Conservation (phyloP, 2,113 vertebrate species). For the Porphyrio hochstetteri region DNA sequence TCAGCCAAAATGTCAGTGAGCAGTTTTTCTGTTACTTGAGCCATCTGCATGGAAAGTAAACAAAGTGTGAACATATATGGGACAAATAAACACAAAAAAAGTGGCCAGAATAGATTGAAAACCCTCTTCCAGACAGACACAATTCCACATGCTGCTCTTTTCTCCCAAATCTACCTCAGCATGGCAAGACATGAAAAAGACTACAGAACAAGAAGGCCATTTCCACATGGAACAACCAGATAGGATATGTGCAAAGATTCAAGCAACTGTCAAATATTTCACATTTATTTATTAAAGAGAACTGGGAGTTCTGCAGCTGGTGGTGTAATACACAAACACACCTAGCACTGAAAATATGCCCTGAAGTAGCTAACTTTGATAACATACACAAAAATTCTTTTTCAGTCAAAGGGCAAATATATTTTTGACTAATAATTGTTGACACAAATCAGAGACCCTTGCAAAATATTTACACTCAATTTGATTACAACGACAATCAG, state of each 20-base stretch:
- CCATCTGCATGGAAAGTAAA: neutral
- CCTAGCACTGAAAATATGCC: neutral
- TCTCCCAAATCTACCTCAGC: neutral
- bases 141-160: fast-evolving
- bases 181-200: neutral
- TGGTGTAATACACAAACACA: neutral
- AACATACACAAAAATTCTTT: neutral
- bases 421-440: conserved; percentile 49
- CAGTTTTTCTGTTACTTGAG: neutral
- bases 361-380: neutral
- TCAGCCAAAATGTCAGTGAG: neutral
- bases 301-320: neutral
- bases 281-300: neutral
- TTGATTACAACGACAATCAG: conserved; percentile 34
- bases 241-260: neutral
- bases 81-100: neutral
- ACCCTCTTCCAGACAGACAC: neutral
- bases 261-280: neutral
- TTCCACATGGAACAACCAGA: neutral
- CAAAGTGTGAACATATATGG: neutral
- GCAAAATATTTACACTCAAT: conserved; percentile 53
- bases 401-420: conserved; percentile 28
- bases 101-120: neutral
- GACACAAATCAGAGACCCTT: conserved; percentile 16
- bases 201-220: neutral